Evolutionary conservation across 2,113 vertebrate genomes (phyloP).

Genomic region (Microcebus lehilahytsara): DNA sequence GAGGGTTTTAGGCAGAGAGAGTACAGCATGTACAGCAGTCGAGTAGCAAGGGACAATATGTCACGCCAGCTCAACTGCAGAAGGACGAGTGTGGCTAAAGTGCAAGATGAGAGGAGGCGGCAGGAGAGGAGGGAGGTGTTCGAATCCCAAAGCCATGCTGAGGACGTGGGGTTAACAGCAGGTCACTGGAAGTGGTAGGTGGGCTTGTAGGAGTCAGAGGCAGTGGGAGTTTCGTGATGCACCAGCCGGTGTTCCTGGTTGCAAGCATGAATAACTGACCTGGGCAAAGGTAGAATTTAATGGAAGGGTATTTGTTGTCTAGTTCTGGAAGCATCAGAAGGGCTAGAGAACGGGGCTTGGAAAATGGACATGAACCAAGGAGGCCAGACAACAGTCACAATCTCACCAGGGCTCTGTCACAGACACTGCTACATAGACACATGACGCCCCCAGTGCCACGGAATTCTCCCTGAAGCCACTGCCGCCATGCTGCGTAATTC

Average conservation of each 20-base stretch:
- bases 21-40: neutral
- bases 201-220: neutral
- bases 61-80: neutral
- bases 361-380: neutral
- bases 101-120: too few relatives aligned
- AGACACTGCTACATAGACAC: accelerated
- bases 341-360: neutral
- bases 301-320: neutral
- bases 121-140: too few relatives aligned
- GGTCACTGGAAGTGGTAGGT: neutral
- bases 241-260: neutral
- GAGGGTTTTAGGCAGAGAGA: neutral
- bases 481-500: neutral
- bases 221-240: neutral
- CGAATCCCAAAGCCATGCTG: neutral
- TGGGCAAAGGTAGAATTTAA: neutral
- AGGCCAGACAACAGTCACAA: neutral
- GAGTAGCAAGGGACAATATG: neutral
- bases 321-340: neutral
- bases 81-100: neutral
- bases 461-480: neutral
- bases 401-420: neutral
- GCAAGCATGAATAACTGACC: neutral
- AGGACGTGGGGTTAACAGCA: neutral
- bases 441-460: too few relatives aligned